Base-by-base conservation (phyloP, 2,113 vertebrate species). In the Diglossa brunneiventris region DNA sequence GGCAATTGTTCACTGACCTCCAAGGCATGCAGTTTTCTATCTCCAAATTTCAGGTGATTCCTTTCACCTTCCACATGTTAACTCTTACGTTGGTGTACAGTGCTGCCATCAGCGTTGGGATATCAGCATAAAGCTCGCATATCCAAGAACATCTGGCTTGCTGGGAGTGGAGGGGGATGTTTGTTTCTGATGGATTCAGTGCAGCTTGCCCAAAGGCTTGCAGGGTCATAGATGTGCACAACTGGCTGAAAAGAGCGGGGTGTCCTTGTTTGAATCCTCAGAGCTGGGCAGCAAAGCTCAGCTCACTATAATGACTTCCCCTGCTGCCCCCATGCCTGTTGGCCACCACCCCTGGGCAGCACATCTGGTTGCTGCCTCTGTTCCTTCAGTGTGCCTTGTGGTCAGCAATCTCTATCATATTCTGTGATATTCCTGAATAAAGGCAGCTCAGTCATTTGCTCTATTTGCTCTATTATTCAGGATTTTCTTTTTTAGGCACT, bases 401-500 rank as follows among this genome's bases (percentile, higher is more conserved):
- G 49, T 47, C 22, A 7, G 46, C 84, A 69, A 23, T 20, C 37
- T 80, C 28, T 20, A 30, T 24, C 50, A 3, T 9, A 53, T 52
- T 42, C 33, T 37, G 10, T 47, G 30, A 6, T 12, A 56, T 37
- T 49, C 42, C 33, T 52, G 41, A 39, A 52, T 26, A 91, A 88
- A 93, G 14, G 59, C 55, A 76, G 49, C 47, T 69, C 59, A 24
- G 26, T 21, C 63, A 63, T 90, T 89, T 31, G 22, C 52, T 90
- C 72, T 52, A 31, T 79, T 82, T 92, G 55, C 72, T 94, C 64
- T 82, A 39, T 92, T 92, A 92, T 92, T 94, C 76, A 79, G 78
- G 23, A 28, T 95, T 91, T 95, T 78, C 58, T 76, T 77, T 95
- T 96, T 95, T 79, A 82, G 72, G 73, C 56, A 39, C 58, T 55